These are phyloP conservation scores for Pogonophryne albipinna DNA, from an alignment of 2,797 vertebrate species.

Conservation along the genomic window DNA sequence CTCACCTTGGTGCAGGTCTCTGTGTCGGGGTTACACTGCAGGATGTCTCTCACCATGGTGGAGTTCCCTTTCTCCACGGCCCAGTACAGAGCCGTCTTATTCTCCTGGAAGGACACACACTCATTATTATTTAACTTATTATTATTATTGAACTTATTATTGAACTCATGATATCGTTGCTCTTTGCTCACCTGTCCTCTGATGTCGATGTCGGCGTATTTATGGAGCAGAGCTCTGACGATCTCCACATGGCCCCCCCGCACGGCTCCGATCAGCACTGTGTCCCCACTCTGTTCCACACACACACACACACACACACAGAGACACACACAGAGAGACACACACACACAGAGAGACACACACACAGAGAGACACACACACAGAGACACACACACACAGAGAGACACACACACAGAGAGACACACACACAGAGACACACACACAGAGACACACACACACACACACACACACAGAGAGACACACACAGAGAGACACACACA, in stretches of 20 bases:
- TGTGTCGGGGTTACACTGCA: conserved; percentile 97
- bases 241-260: conserved; percentile 98
- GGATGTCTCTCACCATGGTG: conserved; percentile 96
- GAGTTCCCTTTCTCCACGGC: conserved; percentile 98
- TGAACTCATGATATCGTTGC: conserved; percentile 25
- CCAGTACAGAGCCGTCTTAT: conserved; percentile 98
- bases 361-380: too few species aligned
- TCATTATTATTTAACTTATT: neutral
- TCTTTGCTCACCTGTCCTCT: conserved; percentile 89
- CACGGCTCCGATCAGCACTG: conserved; percentile 96
- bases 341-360: conserved; percentile 13
- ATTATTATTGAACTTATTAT: too few species aligned
- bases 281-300: conserved; percentile 92
- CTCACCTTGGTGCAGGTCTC: conserved; percentile 96
- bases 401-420: too few species aligned
- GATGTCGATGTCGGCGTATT: conserved; percentile 98
- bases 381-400: too few species aligned
- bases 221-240: conserved; percentile 94
- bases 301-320: too few species aligned
- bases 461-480: too few species aligned
- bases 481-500: too few species aligned
- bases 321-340: too few species aligned
- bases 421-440: too few species aligned
- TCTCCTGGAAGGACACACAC: conserved; percentile 85
- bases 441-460: too few species aligned